phyloP scores from a whole-genome alignment of 2,888 invertebrate genomes.

The Odiellus spinosus region DNA sequence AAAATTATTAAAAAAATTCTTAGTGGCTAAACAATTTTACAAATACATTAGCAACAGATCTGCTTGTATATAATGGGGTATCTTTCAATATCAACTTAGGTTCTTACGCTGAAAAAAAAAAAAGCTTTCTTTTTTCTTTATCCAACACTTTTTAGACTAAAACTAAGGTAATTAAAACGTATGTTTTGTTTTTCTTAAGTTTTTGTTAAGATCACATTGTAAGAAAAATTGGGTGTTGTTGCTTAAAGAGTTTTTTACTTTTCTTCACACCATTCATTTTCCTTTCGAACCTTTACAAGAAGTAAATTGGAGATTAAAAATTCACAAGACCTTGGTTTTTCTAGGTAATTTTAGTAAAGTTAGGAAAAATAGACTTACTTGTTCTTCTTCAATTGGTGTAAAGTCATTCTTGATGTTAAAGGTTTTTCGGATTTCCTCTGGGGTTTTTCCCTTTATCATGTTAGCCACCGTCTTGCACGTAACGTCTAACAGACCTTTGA shows the following conservation, averaged over 20 bases:
- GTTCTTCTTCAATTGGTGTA: conserved; percentile 79
- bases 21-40: too few relatives aligned
- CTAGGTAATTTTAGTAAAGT: background rate
- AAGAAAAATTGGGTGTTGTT: too few relatives aligned
- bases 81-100: too few relatives aligned
- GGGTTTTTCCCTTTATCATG: conserved; percentile 97
- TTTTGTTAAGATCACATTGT: too few relatives aligned
- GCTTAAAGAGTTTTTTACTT: conserved; percentile 37
- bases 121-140: background rate
- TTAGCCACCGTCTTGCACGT: conserved; percentile 94
- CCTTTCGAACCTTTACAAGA: conserved; percentile 48
- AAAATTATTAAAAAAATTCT: too few relatives aligned
- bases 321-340: background rate
- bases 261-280: conserved; percentile 88
- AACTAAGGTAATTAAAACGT: too few relatives aligned
- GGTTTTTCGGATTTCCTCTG: conserved; percentile 88
- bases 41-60: too few relatives aligned
- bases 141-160: background rate
- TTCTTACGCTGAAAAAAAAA: too few relatives aligned
- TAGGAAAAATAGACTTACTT: conserved; percentile 30
- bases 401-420: conserved; percentile 96
- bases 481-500: conserved; percentile 82
- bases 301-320: background rate
- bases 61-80: too few relatives aligned
- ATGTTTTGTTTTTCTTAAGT: too few relatives aligned